A percentile compares a stretch with the other conserved stretches of the same genome.
Conservation (phyloP, 2,888 invertebrate species). For the Thalpophila matura region DNA sequence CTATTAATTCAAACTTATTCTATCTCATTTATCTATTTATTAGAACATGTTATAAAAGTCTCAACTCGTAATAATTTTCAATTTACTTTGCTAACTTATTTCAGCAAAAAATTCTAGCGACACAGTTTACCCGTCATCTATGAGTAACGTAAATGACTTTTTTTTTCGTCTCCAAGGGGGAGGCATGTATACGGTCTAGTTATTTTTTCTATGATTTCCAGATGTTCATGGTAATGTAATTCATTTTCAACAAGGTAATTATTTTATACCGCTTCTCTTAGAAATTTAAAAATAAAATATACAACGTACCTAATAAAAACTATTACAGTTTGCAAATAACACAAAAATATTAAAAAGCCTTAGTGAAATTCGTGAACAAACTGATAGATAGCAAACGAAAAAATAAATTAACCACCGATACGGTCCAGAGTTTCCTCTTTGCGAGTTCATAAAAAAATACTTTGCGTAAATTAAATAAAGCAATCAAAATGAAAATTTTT, state of each 20-base stretch:
- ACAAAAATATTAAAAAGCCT: slow-evolving; percentile 50
- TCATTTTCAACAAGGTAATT: slow-evolving; percentile 32
- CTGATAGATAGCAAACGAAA: slow-evolving; percentile 52
- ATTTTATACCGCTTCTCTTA: slow-evolving; percentile 16
- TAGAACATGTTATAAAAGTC: not conserved
- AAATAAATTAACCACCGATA: slow-evolving; percentile 69
- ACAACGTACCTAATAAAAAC: slow-evolving; percentile 20
- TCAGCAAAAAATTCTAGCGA: slow-evolving; percentile 31
- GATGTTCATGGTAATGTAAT: slow-evolving; percentile 26
- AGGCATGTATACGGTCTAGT: slow-evolving; percentile 3
- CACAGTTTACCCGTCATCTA: slow-evolving; percentile 19
- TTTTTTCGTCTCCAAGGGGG: slow-evolving; percentile 22
- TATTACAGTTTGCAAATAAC: slow-evolving; percentile 50
- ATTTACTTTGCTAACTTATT: slow-evolving; percentile 32
- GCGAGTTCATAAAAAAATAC: slow-evolving; percentile 67
- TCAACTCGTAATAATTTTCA: slow-evolving; percentile 22
- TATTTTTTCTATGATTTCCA: slow-evolving; percentile 24
- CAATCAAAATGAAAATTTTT: slow-evolving; percentile 80
- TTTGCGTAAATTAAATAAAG: slow-evolving; percentile 85
- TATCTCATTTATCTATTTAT: not conserved
- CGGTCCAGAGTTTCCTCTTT: slow-evolving; percentile 68
- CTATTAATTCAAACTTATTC: not conserved
- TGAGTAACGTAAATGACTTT: slow-evolving; percentile 13
- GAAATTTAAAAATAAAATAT: slow-evolving; percentile 35
- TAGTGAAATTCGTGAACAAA: slow-evolving; percentile 64